These are phyloP conservation scores for Malurus leucopterus DNA, from an alignment of 2,797 vertebrate genomes.

Conservation along the genomic window DNA sequence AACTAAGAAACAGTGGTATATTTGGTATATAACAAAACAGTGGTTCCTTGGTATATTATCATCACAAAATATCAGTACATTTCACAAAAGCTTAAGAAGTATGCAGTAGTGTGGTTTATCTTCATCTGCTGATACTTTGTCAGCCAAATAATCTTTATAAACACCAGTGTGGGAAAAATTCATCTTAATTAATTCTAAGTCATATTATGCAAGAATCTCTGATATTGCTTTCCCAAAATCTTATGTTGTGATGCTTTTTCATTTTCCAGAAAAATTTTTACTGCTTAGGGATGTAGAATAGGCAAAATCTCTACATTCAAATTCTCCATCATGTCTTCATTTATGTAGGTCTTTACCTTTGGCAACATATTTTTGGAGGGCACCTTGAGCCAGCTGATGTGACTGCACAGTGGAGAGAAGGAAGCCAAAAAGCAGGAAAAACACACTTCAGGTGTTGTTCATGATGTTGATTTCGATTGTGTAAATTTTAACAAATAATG, in stretches of 20 bases:
- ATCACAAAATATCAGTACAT: not conserved
- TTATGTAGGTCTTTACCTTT: slow-evolving; percentile 90
- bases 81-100: not conserved
- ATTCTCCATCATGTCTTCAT: not conserved
- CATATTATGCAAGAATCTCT: not conserved
- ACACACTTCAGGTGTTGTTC: slow-evolving; percentile 84
- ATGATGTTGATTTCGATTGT: not conserved
- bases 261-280: not conserved
- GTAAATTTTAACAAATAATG: not conserved
- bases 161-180: not conserved
- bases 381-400: slow-evolving; percentile 84
- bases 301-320: not conserved
- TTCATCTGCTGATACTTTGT: not conserved
- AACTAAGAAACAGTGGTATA: no score
- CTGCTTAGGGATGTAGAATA: not conserved
- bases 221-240: not conserved
- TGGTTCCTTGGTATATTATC: not conserved
- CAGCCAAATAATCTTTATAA: not conserved
- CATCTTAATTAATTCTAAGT: not conserved
- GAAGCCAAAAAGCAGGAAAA: slow-evolving; percentile 82
- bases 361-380: slow-evolving; percentile 93
- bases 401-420: slow-evolving; percentile 90
- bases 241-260: not conserved
- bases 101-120: not conserved
- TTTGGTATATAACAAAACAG: no score